These are phyloP conservation scores for Microcebus griseorufus DNA, from an alignment of 2,113 vertebrate species.

Conservation along the genomic window DNA sequence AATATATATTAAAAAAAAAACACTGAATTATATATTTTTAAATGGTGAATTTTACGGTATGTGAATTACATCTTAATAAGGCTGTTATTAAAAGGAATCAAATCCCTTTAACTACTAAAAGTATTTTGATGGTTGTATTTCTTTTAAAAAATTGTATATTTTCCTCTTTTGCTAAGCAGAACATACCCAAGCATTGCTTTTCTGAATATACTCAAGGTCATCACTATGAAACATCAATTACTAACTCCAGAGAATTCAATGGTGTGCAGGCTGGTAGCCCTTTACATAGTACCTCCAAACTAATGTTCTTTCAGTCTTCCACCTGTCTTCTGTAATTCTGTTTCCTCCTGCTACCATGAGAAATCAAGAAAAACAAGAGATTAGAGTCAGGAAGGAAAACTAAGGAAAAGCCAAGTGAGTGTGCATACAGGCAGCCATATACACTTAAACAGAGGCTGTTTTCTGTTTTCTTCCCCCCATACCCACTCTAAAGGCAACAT, in stretches of 20 bases:
- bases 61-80: slow-evolving; percentile 16
- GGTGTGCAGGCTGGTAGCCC: neutral
- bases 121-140: neutral
- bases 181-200: neutral
- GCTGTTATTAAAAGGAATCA: neutral
- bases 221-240: neutral
- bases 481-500: neutral
- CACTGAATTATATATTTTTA: neutral
- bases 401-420: neutral
- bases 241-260: neutral
- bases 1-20: neutral
- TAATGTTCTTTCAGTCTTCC: neutral
- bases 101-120: slow-evolving; percentile 42
- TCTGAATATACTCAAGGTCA: slow-evolving; percentile 5
- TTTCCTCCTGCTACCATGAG: neutral
- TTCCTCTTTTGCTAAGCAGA: neutral
- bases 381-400: neutral
- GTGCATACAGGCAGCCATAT: neutral
- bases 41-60: neutral
- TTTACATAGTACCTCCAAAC: neutral
- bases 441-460: neutral
- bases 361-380: neutral
- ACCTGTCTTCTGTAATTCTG: neutral
- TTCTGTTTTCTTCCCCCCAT: neutral
- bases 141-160: neutral